Evolutionary conservation across 2,797 vertebrate genomes (phyloP), one percentile per base, ranked within the genome.

Genomic region (Argentina silus): DNA sequence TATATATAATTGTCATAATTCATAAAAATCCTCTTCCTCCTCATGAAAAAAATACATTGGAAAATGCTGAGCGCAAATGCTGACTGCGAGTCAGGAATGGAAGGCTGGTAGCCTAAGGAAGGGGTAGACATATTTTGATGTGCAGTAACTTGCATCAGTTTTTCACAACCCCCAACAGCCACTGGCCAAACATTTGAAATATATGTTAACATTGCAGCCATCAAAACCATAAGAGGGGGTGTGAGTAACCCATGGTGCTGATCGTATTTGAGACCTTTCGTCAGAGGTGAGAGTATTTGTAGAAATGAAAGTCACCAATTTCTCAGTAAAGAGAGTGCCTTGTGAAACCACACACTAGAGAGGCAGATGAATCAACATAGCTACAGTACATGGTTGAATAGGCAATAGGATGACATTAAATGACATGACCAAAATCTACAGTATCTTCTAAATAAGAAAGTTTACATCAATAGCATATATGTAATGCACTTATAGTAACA

Each of bases 251-350:
- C 17, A 59, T 59, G 21, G 11, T 60, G 57, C 12, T 60, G 57
- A 60, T 23, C 10, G 6, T 12, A 12, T 14, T 78, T 6, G 0
- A 42, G 9, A 62, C n/a, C 12, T 87, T 87, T 85, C 60, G 62
- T 75, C 84, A 82, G 7, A 76, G 61, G 27, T 72, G 57, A 60
- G 12, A 6, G 7, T 27, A 76, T 60, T 3, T 9, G 14, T 3
- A 10, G 3, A 57, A 62, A 55, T 12, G 70, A 60, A 73, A 68
- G 70, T 56, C 15, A n/a, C 19, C 7, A 67, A 1, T 0, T 69
- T 67, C 9, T 53, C 50, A 75, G 0, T 23, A 61, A 36, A 70
- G 51, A 8, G 36, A 60, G 36, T 5, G 12, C n/a, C n/a, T n/a
- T n/a, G 23, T 23, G 19, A 59, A 53, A 53, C 15, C 0, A 7